phyloP scores from a whole-genome alignment of 2,888 invertebrate genomes.

The Notodonta dromedarius region DNA sequence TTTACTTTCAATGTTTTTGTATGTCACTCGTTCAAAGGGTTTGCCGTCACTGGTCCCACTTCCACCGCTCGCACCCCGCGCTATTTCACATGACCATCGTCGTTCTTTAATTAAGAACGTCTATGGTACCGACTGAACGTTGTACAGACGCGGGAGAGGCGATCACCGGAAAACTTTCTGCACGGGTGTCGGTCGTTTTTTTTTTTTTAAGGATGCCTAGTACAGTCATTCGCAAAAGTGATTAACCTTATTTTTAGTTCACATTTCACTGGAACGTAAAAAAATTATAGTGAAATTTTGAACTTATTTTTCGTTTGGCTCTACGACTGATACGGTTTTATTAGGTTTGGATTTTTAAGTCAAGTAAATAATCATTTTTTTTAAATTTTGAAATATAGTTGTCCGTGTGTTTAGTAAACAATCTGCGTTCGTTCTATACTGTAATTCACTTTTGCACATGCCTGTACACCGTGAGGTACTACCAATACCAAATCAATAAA shows the following conservation, averaged over 20 bases:
- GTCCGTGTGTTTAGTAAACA: no score
- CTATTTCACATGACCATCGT: no score
- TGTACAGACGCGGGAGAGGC: no score
- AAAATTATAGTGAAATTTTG: no score
- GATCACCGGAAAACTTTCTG: background rate
- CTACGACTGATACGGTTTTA: no score
- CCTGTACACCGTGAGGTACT: slow-evolving; percentile 1
- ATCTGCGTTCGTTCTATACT: background rate
- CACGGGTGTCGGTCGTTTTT: background rate
- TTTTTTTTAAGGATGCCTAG: background rate
- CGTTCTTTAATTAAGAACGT: no score
- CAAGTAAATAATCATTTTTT: no score
- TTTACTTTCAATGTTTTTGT: background rate
- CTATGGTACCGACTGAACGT: no score
- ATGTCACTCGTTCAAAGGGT: background rate
- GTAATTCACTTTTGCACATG: background rate
- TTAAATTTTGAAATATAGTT: no score
- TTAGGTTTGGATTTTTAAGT: no score
- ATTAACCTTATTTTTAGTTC: background rate
- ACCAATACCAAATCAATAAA: slow-evolving; percentile 14
- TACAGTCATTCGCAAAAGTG: slow-evolving; percentile 9
- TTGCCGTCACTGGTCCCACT: background rate
- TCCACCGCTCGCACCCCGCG: background rate
- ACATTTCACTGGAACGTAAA: no score
- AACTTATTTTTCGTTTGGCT: no score